These are phyloP conservation scores for Campoplex capitator DNA, from an alignment of 2,888 invertebrate species.

Conservation along the genomic window DNA sequence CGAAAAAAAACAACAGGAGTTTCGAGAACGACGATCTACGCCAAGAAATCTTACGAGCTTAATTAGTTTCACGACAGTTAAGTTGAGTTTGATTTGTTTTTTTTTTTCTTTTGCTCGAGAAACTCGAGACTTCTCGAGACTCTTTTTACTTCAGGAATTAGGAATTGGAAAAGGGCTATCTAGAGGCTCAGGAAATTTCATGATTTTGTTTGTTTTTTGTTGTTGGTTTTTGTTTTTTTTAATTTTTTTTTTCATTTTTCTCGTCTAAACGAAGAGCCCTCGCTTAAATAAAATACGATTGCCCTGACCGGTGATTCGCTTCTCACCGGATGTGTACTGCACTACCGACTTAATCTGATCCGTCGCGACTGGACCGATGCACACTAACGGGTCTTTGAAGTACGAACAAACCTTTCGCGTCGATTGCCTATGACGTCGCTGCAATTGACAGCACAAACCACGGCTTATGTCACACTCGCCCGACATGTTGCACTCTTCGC, in stretches of 20 bases:
- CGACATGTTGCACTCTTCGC: slow-evolving; percentile 92
- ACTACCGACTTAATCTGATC: slow-evolving; percentile 90
- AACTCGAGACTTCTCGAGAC: not conserved
- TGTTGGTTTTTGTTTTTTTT: too few relatives aligned
- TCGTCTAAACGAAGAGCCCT: slow-evolving; percentile 78
- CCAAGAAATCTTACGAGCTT: slow-evolving; percentile 42
- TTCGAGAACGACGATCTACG: slow-evolving; percentile 32
- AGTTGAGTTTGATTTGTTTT: slow-evolving; percentile 63
- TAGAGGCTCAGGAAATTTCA: not conserved
- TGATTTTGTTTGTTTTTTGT: too few relatives aligned
- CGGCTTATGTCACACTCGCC: slow-evolving; percentile 94
- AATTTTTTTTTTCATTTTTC: not conserved
- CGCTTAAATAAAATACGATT: slow-evolving; percentile 81
- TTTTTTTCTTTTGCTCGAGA: not conserved
- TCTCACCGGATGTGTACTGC: slow-evolving; percentile 93
- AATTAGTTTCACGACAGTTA: slow-evolving; percentile 59
- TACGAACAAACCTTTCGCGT: slow-evolving; percentile 96
- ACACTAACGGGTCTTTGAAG: slow-evolving; percentile 94
- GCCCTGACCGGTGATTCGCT: slow-evolving; percentile 88
- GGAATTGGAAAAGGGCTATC: not conserved
- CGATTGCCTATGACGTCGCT: slow-evolving; percentile 93
- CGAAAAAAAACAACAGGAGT: too few relatives aligned
- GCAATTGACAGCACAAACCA: slow-evolving; percentile 94
- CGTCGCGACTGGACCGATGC: slow-evolving; percentile 93
- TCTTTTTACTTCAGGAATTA: slow-evolving; percentile 13